Conservation (phyloP, 2,888 invertebrate genomes). For the Nomada ruficornis region DNA sequence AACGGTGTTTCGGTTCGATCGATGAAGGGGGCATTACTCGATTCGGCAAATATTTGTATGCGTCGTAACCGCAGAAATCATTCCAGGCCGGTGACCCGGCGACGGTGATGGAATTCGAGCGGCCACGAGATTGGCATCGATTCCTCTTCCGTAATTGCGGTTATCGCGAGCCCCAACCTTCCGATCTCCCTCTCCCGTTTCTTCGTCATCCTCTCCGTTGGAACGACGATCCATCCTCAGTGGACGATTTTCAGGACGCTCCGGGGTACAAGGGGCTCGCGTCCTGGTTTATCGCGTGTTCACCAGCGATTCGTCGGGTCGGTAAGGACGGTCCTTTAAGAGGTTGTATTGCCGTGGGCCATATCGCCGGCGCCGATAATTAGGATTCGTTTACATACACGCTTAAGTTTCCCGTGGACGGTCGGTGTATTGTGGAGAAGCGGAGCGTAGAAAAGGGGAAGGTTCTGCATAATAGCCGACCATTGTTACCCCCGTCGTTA, state of each 20-base stretch:
- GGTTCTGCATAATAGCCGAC: constrained; percentile 54
- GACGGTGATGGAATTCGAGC: constrained; percentile 21
- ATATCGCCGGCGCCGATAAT: constrained; percentile 62
- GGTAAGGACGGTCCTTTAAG: constrained; percentile 30
- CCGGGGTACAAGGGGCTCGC: neutral
- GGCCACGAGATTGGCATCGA: constrained; percentile 19
- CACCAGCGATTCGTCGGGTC: constrained; percentile 43
- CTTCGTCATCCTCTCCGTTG: neutral
- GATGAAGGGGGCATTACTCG: constrained; percentile 18
- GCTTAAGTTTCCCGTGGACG: constrained; percentile 34
- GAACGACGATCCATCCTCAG: neutral
- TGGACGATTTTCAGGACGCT: constrained; percentile 20
- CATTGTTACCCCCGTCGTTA: constrained; percentile 45
- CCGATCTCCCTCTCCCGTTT: neutral
- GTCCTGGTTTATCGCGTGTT: constrained; percentile 52
- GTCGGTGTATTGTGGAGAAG: constrained; percentile 23
- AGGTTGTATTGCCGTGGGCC: constrained; percentile 31
- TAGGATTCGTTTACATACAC: constrained; percentile 67
- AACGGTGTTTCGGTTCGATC: constrained; percentile 4
- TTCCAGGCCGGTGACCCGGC: neutral
- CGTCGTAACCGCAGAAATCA: constrained; percentile 15
- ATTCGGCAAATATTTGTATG: constrained; percentile 14
- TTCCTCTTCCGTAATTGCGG: constrained; percentile 15
- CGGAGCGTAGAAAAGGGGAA: constrained; percentile 47
- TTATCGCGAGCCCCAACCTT: neutral